A percentile compares a stretch with the other conserved stretches of the same genome.
Evolutionary conservation across 2,888 invertebrate species (phyloP).

Genomic region (Sceliomorpha sp.): DNA sequence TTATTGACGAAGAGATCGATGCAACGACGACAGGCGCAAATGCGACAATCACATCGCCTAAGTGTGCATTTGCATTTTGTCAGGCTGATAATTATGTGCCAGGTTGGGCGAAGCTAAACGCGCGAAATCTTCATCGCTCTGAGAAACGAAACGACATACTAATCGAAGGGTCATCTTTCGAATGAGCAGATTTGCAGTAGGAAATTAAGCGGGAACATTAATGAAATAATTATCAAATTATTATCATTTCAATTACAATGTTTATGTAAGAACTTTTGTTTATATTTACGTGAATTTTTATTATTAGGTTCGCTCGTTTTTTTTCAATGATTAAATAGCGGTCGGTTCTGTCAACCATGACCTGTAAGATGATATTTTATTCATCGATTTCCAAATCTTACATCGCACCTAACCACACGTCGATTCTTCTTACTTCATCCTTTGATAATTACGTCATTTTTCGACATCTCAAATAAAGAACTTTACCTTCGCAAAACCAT

Average conservation of each 20-base stretch:
- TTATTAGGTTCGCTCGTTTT: too few species aligned
- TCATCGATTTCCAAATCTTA: too few species aligned
- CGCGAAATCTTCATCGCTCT: slow-evolving; percentile 18
- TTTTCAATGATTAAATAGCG: too few species aligned
- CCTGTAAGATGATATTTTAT: too few species aligned
- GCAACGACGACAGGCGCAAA: slow-evolving; percentile 53
- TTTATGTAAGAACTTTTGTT: too few species aligned
- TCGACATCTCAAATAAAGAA: slow-evolving; percentile 39
- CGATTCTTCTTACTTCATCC: slow-evolving; percentile 32
- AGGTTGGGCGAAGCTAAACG: slow-evolving; percentile 11
- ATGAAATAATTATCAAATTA: too few species aligned
- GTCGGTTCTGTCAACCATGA: too few species aligned
- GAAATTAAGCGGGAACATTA: too few species aligned
- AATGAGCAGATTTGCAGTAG: too few species aligned
- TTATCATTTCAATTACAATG: too few species aligned
- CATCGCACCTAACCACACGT: slow-evolving; percentile 15
- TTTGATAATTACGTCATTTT: slow-evolving; percentile 34
- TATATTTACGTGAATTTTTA: too few species aligned
- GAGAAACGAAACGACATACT: slow-evolving; percentile 3
- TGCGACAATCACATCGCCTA: slow-evolving; percentile 59
- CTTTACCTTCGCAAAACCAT: slow-evolving; percentile 34
- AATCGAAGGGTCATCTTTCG: too few species aligned
- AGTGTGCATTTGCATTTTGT: slow-evolving; percentile 63
- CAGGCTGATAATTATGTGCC: slow-evolving; percentile 59
- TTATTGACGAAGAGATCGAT: slow-evolving; percentile 63